Percentiles rank a stretch among this genome's conserved stretches.
Conservation (phyloP, 2,797 vertebrate genomes). For the Hipposideros larvatus region DNA sequence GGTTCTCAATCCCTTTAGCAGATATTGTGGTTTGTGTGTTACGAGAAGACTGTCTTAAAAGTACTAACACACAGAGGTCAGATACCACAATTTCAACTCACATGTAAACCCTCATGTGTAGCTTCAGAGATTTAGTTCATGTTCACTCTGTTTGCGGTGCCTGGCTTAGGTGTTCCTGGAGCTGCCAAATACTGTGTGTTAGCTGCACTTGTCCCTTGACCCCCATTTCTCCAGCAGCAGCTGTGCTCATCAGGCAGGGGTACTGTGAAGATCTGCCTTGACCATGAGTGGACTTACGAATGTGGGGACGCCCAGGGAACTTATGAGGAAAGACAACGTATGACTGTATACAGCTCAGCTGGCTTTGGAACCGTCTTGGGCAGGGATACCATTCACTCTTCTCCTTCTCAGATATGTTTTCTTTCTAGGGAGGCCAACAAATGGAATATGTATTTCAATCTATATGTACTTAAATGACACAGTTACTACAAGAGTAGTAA, state of each 20-base stretch:
- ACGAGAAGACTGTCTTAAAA: neutral
- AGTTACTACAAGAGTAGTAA: neutral
- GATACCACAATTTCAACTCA: neutral
- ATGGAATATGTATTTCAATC: neutral
- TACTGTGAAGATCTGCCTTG: neutral
- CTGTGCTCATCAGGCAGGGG: neutral
- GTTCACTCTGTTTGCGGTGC: neutral
- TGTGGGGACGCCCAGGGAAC: rapidly evolving
- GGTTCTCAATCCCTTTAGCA: neutral
- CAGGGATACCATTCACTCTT: neutral
- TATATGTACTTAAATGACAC: neutral
- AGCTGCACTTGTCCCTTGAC: neutral
- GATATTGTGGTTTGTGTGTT: neutral
- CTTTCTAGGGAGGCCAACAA: neutral
- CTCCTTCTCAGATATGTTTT: neutral
- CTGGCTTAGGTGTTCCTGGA: neutral
- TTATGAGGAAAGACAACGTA: neutral
- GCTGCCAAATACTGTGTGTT: neutral
- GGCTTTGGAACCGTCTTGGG: neutral
- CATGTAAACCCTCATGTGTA: neutral
- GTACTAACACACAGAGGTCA: neutral
- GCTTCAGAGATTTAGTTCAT: neutral
- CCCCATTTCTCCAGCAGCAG: neutral
- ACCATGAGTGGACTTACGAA: neutral
- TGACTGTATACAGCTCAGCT: neutral